Percentiles rank a stretch among this genome's conserved stretches.
phyloP scores from a whole-genome alignment of 2,113 vertebrate species.

The Rynchops niger region DNA sequence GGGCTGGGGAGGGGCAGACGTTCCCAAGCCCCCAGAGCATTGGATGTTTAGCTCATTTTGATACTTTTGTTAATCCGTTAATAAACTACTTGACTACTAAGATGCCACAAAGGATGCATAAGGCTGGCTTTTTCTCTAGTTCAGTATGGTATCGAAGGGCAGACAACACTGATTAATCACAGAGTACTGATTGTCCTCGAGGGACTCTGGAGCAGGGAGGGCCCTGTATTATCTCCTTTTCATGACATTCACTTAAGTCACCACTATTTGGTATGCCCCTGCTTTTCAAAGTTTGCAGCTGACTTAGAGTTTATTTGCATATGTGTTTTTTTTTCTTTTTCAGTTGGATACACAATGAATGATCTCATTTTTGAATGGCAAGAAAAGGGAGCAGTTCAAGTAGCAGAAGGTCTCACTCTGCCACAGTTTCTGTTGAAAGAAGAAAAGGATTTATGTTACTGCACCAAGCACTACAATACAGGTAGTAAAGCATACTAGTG shows the following conservation, averaged over 20 bases:
- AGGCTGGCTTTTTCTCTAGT: neutral
- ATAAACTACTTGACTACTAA: neutral
- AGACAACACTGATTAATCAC: too few relatives aligned
- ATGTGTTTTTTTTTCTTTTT: conserved; percentile 8
- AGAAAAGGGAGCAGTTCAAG: conserved; percentile 93
- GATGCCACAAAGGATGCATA: neutral
- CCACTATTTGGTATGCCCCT: neutral
- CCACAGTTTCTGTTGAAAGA: conserved; percentile 96
- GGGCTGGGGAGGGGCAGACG: neutral
- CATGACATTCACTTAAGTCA: neutral
- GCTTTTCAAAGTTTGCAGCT: neutral
- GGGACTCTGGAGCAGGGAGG: too few relatives aligned
- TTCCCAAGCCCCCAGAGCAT: neutral
- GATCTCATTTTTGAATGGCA: conserved; percentile 99
- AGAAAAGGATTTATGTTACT: conserved; percentile 92
- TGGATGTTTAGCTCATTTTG: neutral
- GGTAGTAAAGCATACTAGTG: conserved; percentile 69
- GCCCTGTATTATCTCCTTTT: neutral
- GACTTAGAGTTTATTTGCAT: neutral
- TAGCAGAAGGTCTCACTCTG: conserved; percentile 94
- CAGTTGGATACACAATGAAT: conserved; percentile 99
- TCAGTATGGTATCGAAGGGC: neutral
- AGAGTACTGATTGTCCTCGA: too few relatives aligned
- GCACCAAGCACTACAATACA: conserved; percentile 96
- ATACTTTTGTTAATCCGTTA: neutral